These are phyloP conservation scores for Hesperophylax magnus DNA, from an alignment of 1,140 invertebrate species.

Conservation along the genomic window DNA sequence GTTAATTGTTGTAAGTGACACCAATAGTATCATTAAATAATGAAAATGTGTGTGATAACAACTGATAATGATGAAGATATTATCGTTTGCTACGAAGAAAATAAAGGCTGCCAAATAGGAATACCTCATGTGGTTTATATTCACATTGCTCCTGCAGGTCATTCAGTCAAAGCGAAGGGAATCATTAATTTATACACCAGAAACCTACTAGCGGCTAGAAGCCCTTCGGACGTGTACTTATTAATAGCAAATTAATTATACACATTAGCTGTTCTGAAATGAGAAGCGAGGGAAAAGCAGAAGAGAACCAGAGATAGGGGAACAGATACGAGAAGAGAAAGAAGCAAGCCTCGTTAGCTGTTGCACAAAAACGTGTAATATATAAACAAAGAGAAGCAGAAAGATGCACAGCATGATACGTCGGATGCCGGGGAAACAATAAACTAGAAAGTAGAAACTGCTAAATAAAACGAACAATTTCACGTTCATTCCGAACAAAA, in stretches of 20 bases:
- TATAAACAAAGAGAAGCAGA: not conserved
- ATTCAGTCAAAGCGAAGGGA: no score
- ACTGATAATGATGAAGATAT: no score
- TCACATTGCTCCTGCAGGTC: no score
- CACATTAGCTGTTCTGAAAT: not conserved
- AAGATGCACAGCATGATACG: not conserved
- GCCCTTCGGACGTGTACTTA: not conserved
- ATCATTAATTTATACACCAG: not conserved
- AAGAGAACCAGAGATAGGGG: not conserved
- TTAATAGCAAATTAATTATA: conserved; percentile 14
- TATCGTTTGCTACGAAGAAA: no score
- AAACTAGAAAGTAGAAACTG: not conserved
- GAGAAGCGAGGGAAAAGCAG: not conserved
- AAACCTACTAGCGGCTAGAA: not conserved
- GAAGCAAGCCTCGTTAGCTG: conserved; percentile 1
- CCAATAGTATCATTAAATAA: no score
- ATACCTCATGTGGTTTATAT: no score
- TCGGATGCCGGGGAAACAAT: not conserved
- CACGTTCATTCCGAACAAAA: not conserved
- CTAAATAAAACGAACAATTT: not conserved
- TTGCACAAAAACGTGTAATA: conserved; percentile 2
- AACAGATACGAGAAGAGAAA: no score
- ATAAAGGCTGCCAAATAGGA: no score
- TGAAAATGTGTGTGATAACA: no score
- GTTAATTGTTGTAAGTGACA: no score